Evolutionary conservation across 2,888 invertebrate genomes (phyloP).

Genomic region (Palloptera scutellata): DNA sequence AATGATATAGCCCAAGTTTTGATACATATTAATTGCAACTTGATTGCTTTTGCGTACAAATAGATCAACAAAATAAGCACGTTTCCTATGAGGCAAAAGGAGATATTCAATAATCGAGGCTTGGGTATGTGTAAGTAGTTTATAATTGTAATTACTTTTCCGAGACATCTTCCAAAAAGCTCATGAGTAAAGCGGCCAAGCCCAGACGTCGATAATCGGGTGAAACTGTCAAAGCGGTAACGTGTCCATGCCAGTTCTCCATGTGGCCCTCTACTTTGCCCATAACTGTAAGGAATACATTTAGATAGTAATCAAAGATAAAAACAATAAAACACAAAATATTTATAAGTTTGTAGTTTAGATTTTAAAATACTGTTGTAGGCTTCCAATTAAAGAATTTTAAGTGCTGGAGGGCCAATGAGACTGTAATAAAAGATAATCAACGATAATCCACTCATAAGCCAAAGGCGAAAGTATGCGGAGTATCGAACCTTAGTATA

Average conservation of each 20-base stretch:
- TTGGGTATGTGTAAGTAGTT: not conserved
- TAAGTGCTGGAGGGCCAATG: too few relatives aligned
- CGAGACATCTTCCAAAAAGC: constrained; percentile 92
- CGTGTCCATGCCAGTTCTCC: constrained; percentile 99
- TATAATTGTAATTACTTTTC: constrained; percentile 76
- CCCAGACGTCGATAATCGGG: constrained; percentile 93
- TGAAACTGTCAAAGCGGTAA: constrained; percentile 96
- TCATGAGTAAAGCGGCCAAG: constrained; percentile 92
- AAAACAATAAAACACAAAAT: not conserved
- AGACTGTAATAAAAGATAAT: too few relatives aligned
- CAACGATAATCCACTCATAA: too few relatives aligned
- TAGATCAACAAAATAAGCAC: constrained; percentile 96
- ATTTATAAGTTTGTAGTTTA: not conserved
- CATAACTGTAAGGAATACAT: constrained; percentile 79
- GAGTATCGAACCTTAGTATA: too few relatives aligned
- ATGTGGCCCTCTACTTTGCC: constrained; percentile 97
- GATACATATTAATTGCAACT: constrained; percentile 98
- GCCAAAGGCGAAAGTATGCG: too few relatives aligned
- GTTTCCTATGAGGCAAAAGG: constrained; percentile 72
- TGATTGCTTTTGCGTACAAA: constrained; percentile 98
- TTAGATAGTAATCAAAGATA: not conserved
- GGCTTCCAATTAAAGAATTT: too few relatives aligned
- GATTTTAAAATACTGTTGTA: too few relatives aligned
- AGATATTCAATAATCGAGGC: not conserved
- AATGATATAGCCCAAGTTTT: constrained; percentile 93